Evolutionary conservation across 1,140 invertebrate species (phyloP).

Genomic region (Pogonognathellus flavescens): DNA sequence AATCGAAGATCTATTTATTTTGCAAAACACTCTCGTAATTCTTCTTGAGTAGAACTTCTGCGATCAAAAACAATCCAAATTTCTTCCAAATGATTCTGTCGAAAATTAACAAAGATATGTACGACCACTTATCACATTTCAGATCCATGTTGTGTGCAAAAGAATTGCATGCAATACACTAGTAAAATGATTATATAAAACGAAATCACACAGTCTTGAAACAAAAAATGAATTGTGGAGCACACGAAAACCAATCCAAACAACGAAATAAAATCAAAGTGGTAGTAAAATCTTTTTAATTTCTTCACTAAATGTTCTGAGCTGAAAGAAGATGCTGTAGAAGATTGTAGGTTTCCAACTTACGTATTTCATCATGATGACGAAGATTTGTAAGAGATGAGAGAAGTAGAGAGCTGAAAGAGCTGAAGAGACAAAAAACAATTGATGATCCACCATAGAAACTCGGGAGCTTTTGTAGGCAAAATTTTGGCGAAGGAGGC

Average conservation of each 20-base stretch:
- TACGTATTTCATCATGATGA: constrained; percentile 62
- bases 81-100: too few relatives aligned
- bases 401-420: constrained; percentile 16
- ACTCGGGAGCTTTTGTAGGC: constrained; percentile 54
- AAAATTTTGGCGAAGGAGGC: constrained; percentile 55
- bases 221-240: not conserved
- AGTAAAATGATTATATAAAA: not conserved
- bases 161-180: not conserved
- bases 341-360: constrained; percentile 31
- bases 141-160: not conserved
- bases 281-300: not conserved
- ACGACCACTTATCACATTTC: not conserved
- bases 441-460: constrained; percentile 55
- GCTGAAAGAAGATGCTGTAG: not conserved
- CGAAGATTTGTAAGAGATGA: constrained; percentile 40
- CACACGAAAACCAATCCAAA: not conserved
- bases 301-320: too few relatives aligned
- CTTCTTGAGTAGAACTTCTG: too few relatives aligned
- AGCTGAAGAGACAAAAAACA: constrained; percentile 53
- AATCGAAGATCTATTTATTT: too few relatives aligned
- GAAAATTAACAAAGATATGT: too few relatives aligned
- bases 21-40: too few relatives aligned
- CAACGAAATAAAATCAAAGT: constrained; percentile 2
- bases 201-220: not conserved
- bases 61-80: too few relatives aligned